Conservation (phyloP, 1,140 invertebrate species). For the Pseudomyrmex pallidus region DNA sequence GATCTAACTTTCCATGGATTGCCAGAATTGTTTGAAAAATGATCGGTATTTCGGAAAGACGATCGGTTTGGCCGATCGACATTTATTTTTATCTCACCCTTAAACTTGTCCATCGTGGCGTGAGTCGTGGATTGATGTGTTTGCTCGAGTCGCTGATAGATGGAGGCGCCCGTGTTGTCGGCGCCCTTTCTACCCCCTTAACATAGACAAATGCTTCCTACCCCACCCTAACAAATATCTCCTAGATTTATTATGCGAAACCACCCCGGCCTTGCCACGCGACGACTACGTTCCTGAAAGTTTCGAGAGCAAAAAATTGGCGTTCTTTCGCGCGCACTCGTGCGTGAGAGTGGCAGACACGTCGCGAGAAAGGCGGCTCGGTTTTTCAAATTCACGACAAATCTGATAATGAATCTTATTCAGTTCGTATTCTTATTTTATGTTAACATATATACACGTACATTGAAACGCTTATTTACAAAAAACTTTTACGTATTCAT, state of each 20-base stretch:
- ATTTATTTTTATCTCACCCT: slow-evolving; percentile 75
- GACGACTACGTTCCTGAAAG: slow-evolving; percentile 69
- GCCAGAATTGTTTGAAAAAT: slow-evolving; percentile 45
- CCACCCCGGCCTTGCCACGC: slow-evolving; percentile 65
- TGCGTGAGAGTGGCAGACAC: slow-evolving; percentile 66
- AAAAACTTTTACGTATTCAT: too few species aligned
- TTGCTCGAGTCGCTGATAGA: slow-evolving; percentile 81
- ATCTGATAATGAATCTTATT: slow-evolving; percentile 58
- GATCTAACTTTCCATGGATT: slow-evolving; percentile 26
- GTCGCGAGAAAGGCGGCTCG: slow-evolving; percentile 60
- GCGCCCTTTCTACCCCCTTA: slow-evolving; percentile 78
- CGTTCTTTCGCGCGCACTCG: slow-evolving; percentile 71
- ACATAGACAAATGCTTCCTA: slow-evolving; percentile 82
- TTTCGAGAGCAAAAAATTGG: slow-evolving; percentile 73
- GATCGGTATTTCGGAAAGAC: not conserved
- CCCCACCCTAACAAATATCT: slow-evolving; percentile 78
- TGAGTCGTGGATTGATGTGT: slow-evolving; percentile 81
- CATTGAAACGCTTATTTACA: too few species aligned
- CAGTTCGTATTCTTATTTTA: slow-evolving; percentile 10
- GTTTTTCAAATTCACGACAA: slow-evolving; percentile 60
- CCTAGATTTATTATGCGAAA: slow-evolving; percentile 84
- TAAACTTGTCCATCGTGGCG: slow-evolving; percentile 77
- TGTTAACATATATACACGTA: slow-evolving; percentile 35
- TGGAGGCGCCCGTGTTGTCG: slow-evolving; percentile 80
- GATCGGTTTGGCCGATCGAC: slow-evolving; percentile 60